Conservation (phyloP, 2,113 vertebrate species). For the Hystrix brachyura region DNA sequence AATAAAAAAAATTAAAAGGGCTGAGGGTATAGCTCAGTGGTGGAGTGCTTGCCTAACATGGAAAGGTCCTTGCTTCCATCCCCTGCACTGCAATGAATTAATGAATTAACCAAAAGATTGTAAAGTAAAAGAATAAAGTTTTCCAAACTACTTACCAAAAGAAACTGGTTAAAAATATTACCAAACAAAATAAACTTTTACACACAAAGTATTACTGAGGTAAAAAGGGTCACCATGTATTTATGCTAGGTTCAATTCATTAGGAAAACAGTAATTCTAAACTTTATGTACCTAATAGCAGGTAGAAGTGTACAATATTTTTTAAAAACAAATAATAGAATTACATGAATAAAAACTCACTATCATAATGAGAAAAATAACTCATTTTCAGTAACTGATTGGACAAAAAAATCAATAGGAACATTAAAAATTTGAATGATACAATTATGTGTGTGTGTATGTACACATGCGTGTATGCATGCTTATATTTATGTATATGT, state of each 20-base stretch:
- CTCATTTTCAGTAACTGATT: background rate
- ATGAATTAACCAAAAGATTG: background rate
- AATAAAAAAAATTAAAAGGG: background rate
- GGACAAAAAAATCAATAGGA: background rate
- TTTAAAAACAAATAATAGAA: background rate
- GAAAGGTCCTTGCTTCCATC: background rate
- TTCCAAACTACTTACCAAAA: background rate
- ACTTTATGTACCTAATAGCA: background rate
- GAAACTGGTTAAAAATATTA: background rate
- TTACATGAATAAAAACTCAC: constrained; percentile 14
- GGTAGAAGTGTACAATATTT: background rate
- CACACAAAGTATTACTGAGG: background rate
- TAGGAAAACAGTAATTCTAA: background rate
- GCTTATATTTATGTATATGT: background rate
- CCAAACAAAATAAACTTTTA: constrained; percentile 10
- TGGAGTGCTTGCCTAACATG: background rate
- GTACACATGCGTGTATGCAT: background rate
- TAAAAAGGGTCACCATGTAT: background rate
- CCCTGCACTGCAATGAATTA: background rate
- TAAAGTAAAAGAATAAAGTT: constrained; percentile 21
- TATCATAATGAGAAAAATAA: constrained; percentile 6
- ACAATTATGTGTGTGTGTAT: background rate
- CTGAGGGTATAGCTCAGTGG: background rate
- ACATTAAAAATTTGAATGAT: constrained; percentile 14
- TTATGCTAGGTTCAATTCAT: background rate